Evolutionary conservation across 2,888 invertebrate species (phyloP).

Genomic region (Ischnura elegans): DNA sequence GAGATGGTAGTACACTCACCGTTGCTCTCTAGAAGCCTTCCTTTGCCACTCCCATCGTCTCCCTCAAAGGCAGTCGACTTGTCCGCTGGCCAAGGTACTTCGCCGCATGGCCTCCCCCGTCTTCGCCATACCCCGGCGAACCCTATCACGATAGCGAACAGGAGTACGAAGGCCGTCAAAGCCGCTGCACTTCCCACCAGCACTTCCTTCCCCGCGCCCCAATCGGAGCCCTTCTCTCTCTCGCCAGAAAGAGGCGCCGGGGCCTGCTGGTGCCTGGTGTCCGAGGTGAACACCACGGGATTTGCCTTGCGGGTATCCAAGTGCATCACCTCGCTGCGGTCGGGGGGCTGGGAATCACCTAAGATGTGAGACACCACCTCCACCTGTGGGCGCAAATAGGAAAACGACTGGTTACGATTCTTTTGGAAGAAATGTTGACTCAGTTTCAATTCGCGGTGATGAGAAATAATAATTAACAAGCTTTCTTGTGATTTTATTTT

Average conservation of each 20-base stretch:
- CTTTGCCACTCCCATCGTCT: too few relatives aligned
- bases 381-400: slow-evolving; percentile 68
- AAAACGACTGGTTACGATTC: too few relatives aligned
- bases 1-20: too few relatives aligned
- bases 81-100: neutral
- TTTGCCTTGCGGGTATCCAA: slow-evolving; percentile 71
- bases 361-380: slow-evolving; percentile 71
- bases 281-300: slow-evolving; percentile 48
- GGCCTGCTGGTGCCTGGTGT: neutral
- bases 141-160: slow-evolving; percentile 75
- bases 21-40: too few relatives aligned
- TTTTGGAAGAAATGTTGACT: too few relatives aligned
- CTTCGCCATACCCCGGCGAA: slow-evolving; percentile 82
- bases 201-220: slow-evolving; percentile 79
- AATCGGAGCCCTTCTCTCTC: slow-evolving; percentile 81
- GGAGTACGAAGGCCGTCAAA: slow-evolving; percentile 74
- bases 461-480: too few relatives aligned
- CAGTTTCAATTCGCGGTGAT: too few relatives aligned
- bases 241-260: slow-evolving; percentile 78
- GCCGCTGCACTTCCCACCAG: slow-evolving; percentile 82
- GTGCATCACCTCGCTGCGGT: slow-evolving; percentile 71
- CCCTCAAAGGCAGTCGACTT: too few relatives aligned
- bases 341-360: slow-evolving; percentile 57
- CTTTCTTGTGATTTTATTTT: too few relatives aligned
- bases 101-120: slow-evolving; percentile 80